phyloP scores from a whole-genome alignment of 2,888 invertebrate genomes.

The Orthonevra nobilis region DNA sequence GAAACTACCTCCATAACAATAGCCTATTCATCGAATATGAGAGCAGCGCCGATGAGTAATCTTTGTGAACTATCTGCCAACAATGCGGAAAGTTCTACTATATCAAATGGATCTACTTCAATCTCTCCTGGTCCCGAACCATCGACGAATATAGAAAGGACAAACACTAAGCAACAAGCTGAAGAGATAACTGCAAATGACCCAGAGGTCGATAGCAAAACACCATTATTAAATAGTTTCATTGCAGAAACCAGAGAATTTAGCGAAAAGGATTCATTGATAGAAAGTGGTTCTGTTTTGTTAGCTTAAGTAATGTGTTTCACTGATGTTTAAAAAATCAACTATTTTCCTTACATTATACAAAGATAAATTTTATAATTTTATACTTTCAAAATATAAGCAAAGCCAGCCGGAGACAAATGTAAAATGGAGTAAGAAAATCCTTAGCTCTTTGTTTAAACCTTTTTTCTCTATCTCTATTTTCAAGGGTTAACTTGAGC shows the following conservation, averaged over 20 bases:
- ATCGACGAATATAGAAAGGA: neutral
- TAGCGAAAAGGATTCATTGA: slow-evolving; percentile 65
- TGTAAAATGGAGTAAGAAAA: slow-evolving; percentile 22
- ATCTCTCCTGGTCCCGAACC: neutral
- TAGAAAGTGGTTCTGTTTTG: slow-evolving; percentile 58
- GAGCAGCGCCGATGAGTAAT: neutral
- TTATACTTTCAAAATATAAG: slow-evolving; percentile 60
- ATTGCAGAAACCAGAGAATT: slow-evolving; percentile 55
- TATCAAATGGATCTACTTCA: too few species aligned
- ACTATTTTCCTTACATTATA: slow-evolving; percentile 28
- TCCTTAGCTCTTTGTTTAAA: neutral
- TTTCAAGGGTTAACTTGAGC: slow-evolving; percentile 41
- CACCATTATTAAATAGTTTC: slow-evolving; percentile 74
- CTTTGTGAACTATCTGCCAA: neutral
- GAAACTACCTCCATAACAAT: slow-evolving; percentile 1
- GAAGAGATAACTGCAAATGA: slow-evolving; percentile 61
- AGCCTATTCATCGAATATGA: neutral
- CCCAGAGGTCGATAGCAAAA: slow-evolving; percentile 76
- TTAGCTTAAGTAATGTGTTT: slow-evolving; percentile 43
- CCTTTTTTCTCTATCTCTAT: slow-evolving; percentile 27
- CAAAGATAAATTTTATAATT: slow-evolving; percentile 61
- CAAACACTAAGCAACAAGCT: slow-evolving; percentile 11
- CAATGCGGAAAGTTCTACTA: neutral
- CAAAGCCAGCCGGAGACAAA: too few species aligned
- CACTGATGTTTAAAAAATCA: slow-evolving; percentile 16